A percentile compares a stretch with the other conserved stretches of the same genome.
phyloP scores from a whole-genome alignment of 1,140 invertebrate species.

The Rhizoglyphus robini region DNA sequence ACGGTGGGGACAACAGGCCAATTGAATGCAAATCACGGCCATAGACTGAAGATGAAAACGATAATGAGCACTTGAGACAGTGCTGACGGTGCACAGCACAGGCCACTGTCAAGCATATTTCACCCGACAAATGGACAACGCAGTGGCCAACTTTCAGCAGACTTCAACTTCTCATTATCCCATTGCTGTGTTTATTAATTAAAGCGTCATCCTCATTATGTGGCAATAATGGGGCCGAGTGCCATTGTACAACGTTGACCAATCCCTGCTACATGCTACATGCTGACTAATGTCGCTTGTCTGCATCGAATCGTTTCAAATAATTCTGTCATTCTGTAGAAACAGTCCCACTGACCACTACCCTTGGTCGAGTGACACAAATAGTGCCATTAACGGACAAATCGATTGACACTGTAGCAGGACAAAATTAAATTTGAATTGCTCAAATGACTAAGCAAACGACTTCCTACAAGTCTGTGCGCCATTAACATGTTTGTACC shows the following conservation, averaged over 20 bases:
- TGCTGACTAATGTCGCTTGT: too few species aligned
- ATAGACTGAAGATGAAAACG: background rate
- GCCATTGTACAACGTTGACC: background rate
- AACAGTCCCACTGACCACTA: too few species aligned
- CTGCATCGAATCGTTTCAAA: too few species aligned
- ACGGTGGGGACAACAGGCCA: background rate
- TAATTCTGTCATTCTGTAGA: too few species aligned
- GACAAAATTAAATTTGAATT: too few species aligned
- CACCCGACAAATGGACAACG: background rate
- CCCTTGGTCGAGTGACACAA: too few species aligned
- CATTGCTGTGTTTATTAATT: conserved; percentile 9
- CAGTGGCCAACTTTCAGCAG: background rate
- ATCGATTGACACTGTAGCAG: too few species aligned
- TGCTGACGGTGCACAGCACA: background rate
- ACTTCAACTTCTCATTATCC: background rate
- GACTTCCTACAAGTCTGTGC: too few species aligned
- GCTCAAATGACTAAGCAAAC: too few species aligned
- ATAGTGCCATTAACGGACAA: too few species aligned
- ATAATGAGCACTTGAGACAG: conserved; percentile 6
- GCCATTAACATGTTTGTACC: too few species aligned
- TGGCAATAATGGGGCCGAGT: background rate
- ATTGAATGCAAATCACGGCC: conserved; percentile 13
- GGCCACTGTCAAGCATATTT: background rate
- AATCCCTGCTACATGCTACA: too few species aligned
- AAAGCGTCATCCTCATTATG: conserved; percentile 1